Evolutionary conservation across 2,113 vertebrate genomes (phyloP).

Genomic region (Typhlomys cinereus): DNA sequence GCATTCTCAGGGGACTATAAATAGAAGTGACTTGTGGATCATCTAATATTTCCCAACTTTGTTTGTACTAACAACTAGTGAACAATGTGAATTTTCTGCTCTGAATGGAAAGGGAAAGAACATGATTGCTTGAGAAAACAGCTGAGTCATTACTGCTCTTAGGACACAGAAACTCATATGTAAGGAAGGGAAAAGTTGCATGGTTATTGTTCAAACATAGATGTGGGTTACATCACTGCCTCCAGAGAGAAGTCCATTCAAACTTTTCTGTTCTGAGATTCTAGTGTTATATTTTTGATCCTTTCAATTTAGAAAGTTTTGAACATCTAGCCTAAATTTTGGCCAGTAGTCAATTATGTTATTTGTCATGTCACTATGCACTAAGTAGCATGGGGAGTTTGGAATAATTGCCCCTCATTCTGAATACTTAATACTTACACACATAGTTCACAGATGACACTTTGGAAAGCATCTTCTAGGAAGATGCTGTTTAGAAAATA

Average conservation of each 20-base stretch:
- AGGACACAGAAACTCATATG: background rate
- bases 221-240: background rate
- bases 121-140: background rate
- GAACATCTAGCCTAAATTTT: background rate
- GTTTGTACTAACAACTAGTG: background rate
- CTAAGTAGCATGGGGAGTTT: background rate
- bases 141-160: background rate
- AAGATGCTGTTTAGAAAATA: background rate
- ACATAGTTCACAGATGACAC: background rate
- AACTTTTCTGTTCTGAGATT: background rate
- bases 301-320: conserved; percentile 28
- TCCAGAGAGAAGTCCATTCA: background rate
- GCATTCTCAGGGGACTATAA: background rate
- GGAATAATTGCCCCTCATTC: background rate
- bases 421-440: conserved; percentile 43
- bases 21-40: background rate
- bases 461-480: conserved; percentile 5
- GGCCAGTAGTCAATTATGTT: background rate
- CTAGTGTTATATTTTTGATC: background rate
- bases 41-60: conserved; percentile 15
- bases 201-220: background rate
- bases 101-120: background rate
- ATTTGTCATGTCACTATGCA: background rate
- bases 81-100: background rate
- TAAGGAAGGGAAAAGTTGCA: background rate